These are phyloP conservation scores for Phyllotreta striolata DNA, from an alignment of 2,888 invertebrate species.

Conservation along the genomic window DNA sequence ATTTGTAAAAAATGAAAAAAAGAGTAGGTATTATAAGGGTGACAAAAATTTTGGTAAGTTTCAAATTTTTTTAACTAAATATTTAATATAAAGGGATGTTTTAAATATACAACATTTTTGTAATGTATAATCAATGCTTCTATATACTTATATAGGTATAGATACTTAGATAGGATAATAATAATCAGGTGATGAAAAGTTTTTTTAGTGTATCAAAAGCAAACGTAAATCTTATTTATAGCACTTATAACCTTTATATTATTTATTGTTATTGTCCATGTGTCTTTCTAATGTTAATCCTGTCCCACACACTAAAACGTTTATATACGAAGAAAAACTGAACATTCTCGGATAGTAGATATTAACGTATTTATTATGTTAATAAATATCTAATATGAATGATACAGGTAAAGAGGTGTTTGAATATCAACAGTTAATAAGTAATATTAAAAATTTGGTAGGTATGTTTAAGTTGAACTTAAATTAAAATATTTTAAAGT, in stretches of 20 bases:
- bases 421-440: slow-evolving; percentile 7
- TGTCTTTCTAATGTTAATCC: slow-evolving; percentile 17
- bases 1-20: too few relatives aligned
- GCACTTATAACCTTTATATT: slow-evolving; percentile 9
- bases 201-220: slow-evolving; percentile 8
- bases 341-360: slow-evolving; percentile 11
- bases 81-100: too few relatives aligned
- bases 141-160: too few relatives aligned
- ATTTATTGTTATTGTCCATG: slow-evolving; percentile 13
- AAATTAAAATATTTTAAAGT: neutral
- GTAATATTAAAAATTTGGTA: slow-evolving; percentile 4
- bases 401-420: neutral
- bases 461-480: neutral
- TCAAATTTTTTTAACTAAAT: too few relatives aligned
- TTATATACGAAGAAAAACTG: slow-evolving; percentile 9
- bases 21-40: too few relatives aligned
- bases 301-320: slow-evolving; percentile 6
- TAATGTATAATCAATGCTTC: too few relatives aligned
- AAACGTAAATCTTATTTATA: slow-evolving; percentile 11
- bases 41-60: too few relatives aligned
- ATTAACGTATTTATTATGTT: slow-evolving; percentile 8
- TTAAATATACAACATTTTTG: too few relatives aligned
- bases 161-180: too few relatives aligned
- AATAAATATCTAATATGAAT: slow-evolving; percentile 6
- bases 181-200: neutral